Percentiles rank a stretch among this genome's conserved stretches.
Conservation (phyloP, 2,888 invertebrate species). For the Galerucella nymphaeae region DNA sequence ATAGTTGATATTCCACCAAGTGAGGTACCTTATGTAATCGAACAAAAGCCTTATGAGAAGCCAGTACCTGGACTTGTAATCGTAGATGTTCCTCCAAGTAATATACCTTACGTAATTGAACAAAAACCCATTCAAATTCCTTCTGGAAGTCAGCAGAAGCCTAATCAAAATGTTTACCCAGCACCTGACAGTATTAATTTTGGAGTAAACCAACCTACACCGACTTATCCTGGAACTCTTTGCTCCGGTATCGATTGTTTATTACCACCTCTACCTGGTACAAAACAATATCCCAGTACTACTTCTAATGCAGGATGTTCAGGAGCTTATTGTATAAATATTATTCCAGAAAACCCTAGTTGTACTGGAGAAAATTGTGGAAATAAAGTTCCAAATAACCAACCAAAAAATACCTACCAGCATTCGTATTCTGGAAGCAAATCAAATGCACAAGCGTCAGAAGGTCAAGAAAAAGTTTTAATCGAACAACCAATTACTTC, state of each 20-base stretch:
- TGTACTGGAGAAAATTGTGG: constrained; percentile 17
- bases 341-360: not conserved
- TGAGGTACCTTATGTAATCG: too few relatives aligned
- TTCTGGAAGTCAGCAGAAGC: not conserved
- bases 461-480: constrained; percentile 8
- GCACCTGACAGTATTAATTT: constrained; percentile 14
- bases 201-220: not conserved
- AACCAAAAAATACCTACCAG: not conserved
- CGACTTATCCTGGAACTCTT: constrained; percentile 17
- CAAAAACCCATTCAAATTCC: not conserved
- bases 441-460: not conserved
- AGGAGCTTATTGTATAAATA: constrained; percentile 11
- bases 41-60: not conserved
- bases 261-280: not conserved
- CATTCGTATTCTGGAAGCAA: constrained; percentile 7
- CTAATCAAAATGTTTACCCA: not conserved
- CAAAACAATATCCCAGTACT: not conserved
- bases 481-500: not conserved
- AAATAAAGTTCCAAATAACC: constrained; percentile 6
- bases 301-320: constrained; percentile 15
- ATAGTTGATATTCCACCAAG: not conserved
- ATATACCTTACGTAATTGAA: too few relatives aligned
- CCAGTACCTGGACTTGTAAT: not conserved
- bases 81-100: not conserved
- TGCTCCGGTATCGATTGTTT: constrained; percentile 22